Evolutionary conservation across 2,888 invertebrate species (phyloP), one percentile per base, ranked within the genome.

Genomic region (Leistus spinibarbis): DNA sequence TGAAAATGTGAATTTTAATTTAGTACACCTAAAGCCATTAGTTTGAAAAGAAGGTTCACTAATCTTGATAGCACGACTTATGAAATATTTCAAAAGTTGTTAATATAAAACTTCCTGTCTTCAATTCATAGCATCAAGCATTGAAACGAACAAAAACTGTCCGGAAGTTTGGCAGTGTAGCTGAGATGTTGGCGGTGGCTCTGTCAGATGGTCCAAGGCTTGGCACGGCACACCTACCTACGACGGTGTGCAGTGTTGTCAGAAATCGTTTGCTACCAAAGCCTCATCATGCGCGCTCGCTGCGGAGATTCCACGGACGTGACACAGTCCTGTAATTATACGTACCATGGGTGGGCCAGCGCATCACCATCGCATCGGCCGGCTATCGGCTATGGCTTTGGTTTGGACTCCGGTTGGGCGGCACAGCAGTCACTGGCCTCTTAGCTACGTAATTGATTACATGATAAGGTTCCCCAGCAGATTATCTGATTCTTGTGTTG

Each of bases 281-380:
- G 57, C 57, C 57, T 57, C 57, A 57, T 57, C 57, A 19, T 57
- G 19, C 16, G 57, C 60, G 57, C 10, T 10, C 24, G 57, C n/a
- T 27, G 53, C 17, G 5, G 22, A 19, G 57, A 13, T 60, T 62
- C 40, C 27, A 73, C 60, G 72, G 76, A 76, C 77, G 73, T 57
- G 77, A 73, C 76, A 76, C 78, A 76, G 76, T 78, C 77, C 69
- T 77, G 79, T 80, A 80, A 80, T 80, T 80, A 80, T 78, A 80
- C 76, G 79, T 65, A 22, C 78, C 78, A 79, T 80, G 80, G 80
- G 80, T 80, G 80, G 80, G 78, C 79, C 64, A 19, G 9, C n/a
- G 23, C 27, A 4, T 27, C 27, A 27, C 27, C 27, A 27, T 27
- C 16, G 56, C 27, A 27, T 27, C 16, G 56, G 56, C 56, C 56